These are phyloP conservation scores for Arbacia lixula DNA, from an alignment of 53 echinoderm and acorn worm genomes.

Conservation along the genomic window DNA sequence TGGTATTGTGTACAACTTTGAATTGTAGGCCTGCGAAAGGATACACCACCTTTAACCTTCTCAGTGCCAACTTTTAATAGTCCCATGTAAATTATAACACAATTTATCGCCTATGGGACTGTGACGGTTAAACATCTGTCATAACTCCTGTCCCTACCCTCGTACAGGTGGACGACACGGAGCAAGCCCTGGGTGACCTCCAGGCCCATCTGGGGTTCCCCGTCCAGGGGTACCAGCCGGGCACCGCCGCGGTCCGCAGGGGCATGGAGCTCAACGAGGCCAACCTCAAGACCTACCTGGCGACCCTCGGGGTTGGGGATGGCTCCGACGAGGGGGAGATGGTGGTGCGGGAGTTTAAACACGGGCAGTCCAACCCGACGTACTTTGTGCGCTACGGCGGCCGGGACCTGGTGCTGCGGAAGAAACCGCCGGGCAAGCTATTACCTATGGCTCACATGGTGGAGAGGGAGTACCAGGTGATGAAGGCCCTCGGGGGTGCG, in stretches of 20 bases:
- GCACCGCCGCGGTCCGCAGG: slow-evolving; percentile 84
- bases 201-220: slow-evolving; percentile 54
- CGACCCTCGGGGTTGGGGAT: slow-evolving; percentile 59
- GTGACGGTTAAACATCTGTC: not conserved
- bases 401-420: slow-evolving; percentile 80
- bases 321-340: slow-evolving; percentile 56
- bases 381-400: slow-evolving; percentile 81
- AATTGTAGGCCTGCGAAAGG: too few relatives aligned
- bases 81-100: too few relatives aligned
- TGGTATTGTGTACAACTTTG: too few relatives aligned
- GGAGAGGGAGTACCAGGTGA: slow-evolving; percentile 87
- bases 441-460: slow-evolving; percentile 95
- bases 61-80: too few relatives aligned
- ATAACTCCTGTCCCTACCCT: not conserved
- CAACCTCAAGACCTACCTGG: slow-evolving; percentile 66
- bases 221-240: slow-evolving; percentile 70
- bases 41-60: too few relatives aligned
- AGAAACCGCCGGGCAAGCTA: slow-evolving; percentile 97
- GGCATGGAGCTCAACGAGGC: slow-evolving; percentile 79
- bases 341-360: slow-evolving; percentile 85
- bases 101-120: too few relatives aligned
- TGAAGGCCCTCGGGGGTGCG: slow-evolving; percentile 84
- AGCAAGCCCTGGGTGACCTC: slow-evolving; percentile 76
- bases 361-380: slow-evolving; percentile 97
- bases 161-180: slow-evolving; percentile 73